A percentile compares a stretch with the other conserved stretches of the same genome.
Evolutionary conservation across 2,113 vertebrate genomes (phyloP).

Genomic region (Stomatorhinus ivindoensis): DNA sequence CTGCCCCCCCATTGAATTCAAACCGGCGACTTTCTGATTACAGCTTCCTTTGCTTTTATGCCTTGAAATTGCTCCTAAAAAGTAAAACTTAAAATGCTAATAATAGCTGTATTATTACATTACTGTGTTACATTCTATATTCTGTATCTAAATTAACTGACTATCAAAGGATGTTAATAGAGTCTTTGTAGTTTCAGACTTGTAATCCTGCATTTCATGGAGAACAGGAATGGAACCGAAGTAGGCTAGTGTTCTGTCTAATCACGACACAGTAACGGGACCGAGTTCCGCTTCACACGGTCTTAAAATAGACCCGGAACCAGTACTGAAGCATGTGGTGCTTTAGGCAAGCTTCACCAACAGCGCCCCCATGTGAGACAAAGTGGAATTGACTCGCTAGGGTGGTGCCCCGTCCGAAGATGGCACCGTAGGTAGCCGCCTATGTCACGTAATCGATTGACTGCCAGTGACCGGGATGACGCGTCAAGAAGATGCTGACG

Average conservation of each 20-base stretch:
- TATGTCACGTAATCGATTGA: background rate
- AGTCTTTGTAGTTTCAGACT: background rate
- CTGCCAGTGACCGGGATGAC: background rate
- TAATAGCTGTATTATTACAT: background rate
- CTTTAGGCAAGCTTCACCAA: background rate
- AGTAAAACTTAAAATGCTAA: background rate
- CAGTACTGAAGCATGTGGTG: background rate
- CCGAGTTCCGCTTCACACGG: background rate
- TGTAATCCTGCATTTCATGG: background rate
- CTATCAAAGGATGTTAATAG: background rate
- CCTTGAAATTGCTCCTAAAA: background rate
- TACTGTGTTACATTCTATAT: background rate
- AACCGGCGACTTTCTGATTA: background rate
- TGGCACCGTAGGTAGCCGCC: background rate
- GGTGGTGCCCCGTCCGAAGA: background rate
- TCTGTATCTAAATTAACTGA: background rate
- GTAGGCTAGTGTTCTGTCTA: background rate
- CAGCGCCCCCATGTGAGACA: background rate
- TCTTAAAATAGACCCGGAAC: background rate
- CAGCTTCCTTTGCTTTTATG: background rate
- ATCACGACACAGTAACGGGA: background rate
- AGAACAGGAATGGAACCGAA: background rate
- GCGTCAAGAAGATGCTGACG: background rate
- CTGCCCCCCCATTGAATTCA: background rate
- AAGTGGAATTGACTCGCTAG: background rate